Conservation (phyloP, 92 coral and sea anemone genomes). For the Hydrozoanthus gracilis region DNA sequence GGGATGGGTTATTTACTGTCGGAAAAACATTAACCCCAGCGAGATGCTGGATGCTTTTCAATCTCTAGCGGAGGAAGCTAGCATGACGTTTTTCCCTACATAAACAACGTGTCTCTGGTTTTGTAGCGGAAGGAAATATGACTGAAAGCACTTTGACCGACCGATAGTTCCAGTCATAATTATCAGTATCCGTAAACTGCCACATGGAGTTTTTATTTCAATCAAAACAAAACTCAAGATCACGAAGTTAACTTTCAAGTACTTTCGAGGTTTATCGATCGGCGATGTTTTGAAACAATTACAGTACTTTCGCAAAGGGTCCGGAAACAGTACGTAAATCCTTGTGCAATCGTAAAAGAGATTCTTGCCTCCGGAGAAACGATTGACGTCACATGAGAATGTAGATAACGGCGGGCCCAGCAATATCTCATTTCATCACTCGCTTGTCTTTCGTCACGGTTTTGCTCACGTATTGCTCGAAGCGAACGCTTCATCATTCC, state of each 20-base stretch:
- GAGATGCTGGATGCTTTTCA: background rate
- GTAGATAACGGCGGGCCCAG: constrained; percentile 9
- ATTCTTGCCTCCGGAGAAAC: background rate
- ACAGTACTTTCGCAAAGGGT: constrained; percentile 25
- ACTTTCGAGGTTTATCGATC: constrained; percentile 3
- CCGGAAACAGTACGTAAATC: constrained; percentile 24
- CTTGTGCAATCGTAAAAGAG: background rate
- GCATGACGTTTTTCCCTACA: background rate
- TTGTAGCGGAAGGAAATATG: background rate
- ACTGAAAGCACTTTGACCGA: background rate
- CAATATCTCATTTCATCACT: background rate
- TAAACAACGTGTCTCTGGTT: background rate
- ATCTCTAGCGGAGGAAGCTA: background rate
- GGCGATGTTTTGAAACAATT: background rate
- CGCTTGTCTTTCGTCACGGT: constrained; percentile 2
- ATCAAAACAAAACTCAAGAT: background rate
- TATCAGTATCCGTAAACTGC: background rate
- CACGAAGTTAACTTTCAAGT: background rate
- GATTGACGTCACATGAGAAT: constrained; percentile 15
- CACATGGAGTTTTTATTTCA: background rate
- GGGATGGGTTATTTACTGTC: background rate
- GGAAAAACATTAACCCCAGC: background rate
- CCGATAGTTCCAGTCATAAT: background rate
- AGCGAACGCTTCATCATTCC: no score
- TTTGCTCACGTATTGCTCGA: background rate